phyloP scores from a whole-genome alignment of 2,113 vertebrate species.

The Leucosticte australis region DNA sequence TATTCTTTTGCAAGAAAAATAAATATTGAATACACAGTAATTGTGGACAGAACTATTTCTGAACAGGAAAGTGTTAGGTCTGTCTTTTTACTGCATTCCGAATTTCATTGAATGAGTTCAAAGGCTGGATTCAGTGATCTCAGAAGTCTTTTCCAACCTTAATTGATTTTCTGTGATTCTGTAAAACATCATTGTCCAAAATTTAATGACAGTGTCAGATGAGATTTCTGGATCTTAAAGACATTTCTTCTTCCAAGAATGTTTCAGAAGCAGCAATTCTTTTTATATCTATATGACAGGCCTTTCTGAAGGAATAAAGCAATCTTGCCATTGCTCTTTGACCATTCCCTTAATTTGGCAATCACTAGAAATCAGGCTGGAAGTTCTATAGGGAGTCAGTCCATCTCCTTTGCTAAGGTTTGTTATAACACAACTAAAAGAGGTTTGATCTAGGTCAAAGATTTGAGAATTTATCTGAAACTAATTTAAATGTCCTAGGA shows the following conservation, averaged over 20 bases:
- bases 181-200: not conserved
- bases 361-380: not conserved
- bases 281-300: not conserved
- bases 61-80: not conserved
- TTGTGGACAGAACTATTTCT: not conserved
- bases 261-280: not conserved
- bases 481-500: not conserved
- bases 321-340: not conserved
- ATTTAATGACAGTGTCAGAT: not conserved
- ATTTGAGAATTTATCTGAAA: not conserved
- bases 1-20: not conserved
- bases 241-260: not conserved
- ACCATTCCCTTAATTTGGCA: not conserved
- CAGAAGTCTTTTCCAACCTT: not conserved
- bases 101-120: not conserved
- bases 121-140: rapidly evolving
- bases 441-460: not conserved
- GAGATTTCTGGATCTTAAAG: not conserved
- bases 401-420: not conserved
- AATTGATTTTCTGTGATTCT: not conserved
- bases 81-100: not conserved
- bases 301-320: not conserved
- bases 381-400: not conserved
- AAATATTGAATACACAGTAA: not conserved
- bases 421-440: not conserved